Base-by-base conservation (phyloP, 2,113 vertebrate genomes). In the Saccopteryx leptura region DNA sequence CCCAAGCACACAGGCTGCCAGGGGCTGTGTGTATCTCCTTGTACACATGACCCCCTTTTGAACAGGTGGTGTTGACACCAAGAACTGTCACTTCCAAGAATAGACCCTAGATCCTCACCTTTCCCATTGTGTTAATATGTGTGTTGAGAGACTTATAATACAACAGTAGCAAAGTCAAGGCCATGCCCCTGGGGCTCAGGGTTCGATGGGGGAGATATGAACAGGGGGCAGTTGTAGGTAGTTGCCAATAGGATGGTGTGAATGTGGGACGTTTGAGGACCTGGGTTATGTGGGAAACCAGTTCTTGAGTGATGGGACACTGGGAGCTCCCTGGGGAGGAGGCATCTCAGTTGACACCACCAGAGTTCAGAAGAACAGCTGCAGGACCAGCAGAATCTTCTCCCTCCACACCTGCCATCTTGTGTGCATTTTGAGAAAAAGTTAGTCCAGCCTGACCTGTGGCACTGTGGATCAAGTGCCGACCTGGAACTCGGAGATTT, bases 91-190 rank as follows among this genome's bases (percentile, higher is more conserved):
- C 5, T 11, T 28, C 39, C 1, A 39, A 28, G 39, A n/a, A n/a
- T 0, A 4, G 24, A 60, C 69, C n/a, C 50, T 24, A 18, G 80
- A 54, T 15, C 5, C 58, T 84, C 19, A 19, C 69, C 18, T 84
- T 10, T 10, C 71, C 33, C 48, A 0, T 31, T 12, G 18, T 60
- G 7, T 26, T 4, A 15, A 2, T 4, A 1, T 11, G 21, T 17
- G 17, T 31, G 18, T 26, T 24, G 28, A 75, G 56, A 9, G 39
- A 31, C 17, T 39, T 19, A 15, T 39, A 54, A 24, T 58, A n/a
- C 14, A 24, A 1, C 1, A 26, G 66, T 24, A 74, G 31, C 66
- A n/a, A 23, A 52, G 54, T 23, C 65, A 13, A 9, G 7, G 72
- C 15, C 31, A 3, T 72, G 18, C 9, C 11, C 10, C 24, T 2